Evolutionary conservation across 1,140 invertebrate genomes (phyloP).

Genomic region (Aradophagus sp.): DNA sequence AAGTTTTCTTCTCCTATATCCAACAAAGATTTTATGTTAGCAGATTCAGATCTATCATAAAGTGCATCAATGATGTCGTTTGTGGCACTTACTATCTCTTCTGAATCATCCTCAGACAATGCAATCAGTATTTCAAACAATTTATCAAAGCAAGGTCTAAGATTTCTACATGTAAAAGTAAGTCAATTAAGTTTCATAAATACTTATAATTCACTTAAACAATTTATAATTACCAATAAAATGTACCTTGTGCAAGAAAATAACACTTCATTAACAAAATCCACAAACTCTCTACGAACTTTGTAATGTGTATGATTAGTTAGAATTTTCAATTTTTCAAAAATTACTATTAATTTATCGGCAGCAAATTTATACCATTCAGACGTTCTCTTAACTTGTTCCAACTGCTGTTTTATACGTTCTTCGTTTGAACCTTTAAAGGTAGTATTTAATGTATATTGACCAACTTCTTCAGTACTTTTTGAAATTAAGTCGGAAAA

Average conservation of each 20-base stretch:
- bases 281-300: slow-evolving; percentile 76
- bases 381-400: slow-evolving; percentile 68
- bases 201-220: background rate
- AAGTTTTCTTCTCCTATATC: slow-evolving; percentile 78
- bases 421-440: slow-evolving; percentile 31
- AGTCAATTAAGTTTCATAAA: background rate
- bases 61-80: slow-evolving; percentile 65
- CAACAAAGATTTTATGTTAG: slow-evolving; percentile 67
- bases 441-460: no score
- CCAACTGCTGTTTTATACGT: slow-evolving; percentile 70
- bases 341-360: slow-evolving; percentile 74
- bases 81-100: slow-evolving; percentile 71
- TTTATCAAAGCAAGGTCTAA: slow-evolving; percentile 75
- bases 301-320: slow-evolving; percentile 75
- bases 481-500: slow-evolving; percentile 12
- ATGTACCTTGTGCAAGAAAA: slow-evolving; percentile 76
- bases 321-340: slow-evolving; percentile 73
- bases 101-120: slow-evolving; percentile 77
- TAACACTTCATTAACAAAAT: slow-evolving; percentile 74
- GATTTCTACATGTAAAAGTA: slow-evolving; percentile 70
- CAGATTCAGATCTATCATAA: slow-evolving; percentile 64
- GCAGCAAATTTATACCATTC: slow-evolving; percentile 78
- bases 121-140: slow-evolving; percentile 77
- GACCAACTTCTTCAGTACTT: slow-evolving; percentile 7
- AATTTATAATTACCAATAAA: slow-evolving; percentile 2